Evolutionary conservation across 1,140 invertebrate genomes (phyloP).

Genomic region (Meloidogyne chitwoodi): DNA sequence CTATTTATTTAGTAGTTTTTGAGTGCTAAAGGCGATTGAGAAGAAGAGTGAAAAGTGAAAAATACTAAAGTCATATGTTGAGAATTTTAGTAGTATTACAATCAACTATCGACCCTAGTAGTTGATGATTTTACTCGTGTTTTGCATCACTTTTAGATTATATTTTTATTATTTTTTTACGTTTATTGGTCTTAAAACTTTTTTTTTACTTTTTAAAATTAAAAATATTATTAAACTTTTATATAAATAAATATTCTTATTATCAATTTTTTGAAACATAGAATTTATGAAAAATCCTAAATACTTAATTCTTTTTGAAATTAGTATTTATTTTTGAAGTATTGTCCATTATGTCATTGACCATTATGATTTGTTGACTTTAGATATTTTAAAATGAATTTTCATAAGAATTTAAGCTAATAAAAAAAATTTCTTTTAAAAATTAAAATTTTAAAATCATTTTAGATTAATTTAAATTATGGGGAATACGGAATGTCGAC

Average conservation of each 20-base stretch:
- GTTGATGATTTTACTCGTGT: background rate
- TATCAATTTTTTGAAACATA: too few species aligned
- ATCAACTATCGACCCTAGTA: background rate
- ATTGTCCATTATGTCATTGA: background rate
- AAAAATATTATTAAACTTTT: too few species aligned
- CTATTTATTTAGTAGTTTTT: background rate
- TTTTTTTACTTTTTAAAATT: background rate
- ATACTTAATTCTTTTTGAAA: too few species aligned
- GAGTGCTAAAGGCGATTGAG: background rate
- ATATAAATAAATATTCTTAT: too few species aligned
- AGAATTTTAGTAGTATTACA: background rate
- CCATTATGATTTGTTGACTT: too few species aligned
- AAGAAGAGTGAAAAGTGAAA: background rate
- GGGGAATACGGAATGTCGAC: conserved; percentile 13
- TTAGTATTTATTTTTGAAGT: background rate
- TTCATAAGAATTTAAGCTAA: too few species aligned
- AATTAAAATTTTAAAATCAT: too few species aligned
- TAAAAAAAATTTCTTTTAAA: too few species aligned
- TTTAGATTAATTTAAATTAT: background rate
- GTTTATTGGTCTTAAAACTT: background rate
- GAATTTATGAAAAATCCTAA: too few species aligned
- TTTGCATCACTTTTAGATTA: background rate
- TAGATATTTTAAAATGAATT: too few species aligned
- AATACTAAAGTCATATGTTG: background rate
- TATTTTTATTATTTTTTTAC: background rate